Evolutionary conservation across 2,888 invertebrate species (phyloP).

Genomic region (Lithophane ornitopus): DNA sequence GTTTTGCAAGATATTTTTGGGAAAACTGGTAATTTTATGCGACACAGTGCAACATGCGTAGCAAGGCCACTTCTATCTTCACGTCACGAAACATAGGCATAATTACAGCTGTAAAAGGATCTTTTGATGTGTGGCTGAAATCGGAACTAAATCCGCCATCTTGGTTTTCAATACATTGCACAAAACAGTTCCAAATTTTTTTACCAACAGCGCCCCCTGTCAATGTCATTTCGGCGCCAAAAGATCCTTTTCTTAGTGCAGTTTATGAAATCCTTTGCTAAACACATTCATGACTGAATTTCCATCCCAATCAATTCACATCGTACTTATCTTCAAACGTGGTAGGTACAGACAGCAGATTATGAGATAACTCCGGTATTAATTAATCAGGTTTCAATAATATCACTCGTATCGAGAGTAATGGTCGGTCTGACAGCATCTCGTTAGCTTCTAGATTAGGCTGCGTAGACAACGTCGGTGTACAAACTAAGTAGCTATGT

Average conservation of each 20-base stretch:
- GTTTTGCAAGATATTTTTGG: neutral
- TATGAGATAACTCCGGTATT: conserved; percentile 36
- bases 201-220: neutral
- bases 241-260: neutral
- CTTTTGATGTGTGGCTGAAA: no score
- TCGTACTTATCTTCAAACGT: neutral
- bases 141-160: no score
- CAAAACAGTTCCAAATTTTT: neutral
- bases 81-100: no score
- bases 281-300: neutral
- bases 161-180: neutral
- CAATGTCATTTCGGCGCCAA: neutral
- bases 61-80: no score
- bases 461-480: neutral
- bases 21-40: neutral
- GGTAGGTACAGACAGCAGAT: conserved; percentile 4
- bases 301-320: neutral
- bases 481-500: neutral
- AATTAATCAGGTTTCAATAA: conserved; percentile 55
- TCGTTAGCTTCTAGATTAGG: conserved; percentile 33
- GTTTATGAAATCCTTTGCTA: neutral
- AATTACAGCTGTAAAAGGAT: no score
- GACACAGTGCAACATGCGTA: no score
- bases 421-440: conserved; percentile 25
- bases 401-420: conserved; percentile 33